Evolutionary conservation across 2,797 vertebrate genomes (phyloP).

Genomic region (Morus bassanus): DNA sequence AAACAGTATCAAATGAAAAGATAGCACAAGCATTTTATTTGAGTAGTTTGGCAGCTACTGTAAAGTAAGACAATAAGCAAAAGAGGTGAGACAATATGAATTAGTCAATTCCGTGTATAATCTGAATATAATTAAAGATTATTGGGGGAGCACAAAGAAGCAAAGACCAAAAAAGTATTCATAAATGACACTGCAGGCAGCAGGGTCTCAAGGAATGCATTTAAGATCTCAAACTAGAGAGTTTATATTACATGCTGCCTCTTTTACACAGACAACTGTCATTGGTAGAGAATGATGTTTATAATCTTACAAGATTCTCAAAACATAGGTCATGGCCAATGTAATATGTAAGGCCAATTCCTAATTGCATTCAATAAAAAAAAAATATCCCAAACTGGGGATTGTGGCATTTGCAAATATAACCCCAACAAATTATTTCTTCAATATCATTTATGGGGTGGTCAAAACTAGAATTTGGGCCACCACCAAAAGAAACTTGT

Average conservation of each 20-base stretch:
- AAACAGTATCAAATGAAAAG: neutral
- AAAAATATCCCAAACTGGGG: neutral
- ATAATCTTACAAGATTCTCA: neutral
- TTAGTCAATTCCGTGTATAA: neutral
- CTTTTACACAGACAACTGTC: neutral
- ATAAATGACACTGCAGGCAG: neutral
- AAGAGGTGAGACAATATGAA: neutral
- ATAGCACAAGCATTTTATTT: neutral
- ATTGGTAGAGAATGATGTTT: neutral
- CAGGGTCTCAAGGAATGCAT: neutral
- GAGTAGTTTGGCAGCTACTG: neutral
- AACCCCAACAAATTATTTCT: neutral
- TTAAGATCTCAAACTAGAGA: neutral
- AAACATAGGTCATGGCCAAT: neutral
- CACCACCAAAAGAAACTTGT: neutral
- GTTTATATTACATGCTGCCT: constrained; percentile 30
- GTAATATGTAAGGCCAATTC: neutral
- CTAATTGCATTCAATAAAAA: neutral
- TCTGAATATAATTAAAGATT: constrained; percentile 11
- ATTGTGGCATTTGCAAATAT: neutral
- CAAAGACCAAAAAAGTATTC: neutral
- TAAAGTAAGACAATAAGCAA: neutral
- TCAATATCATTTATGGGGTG: neutral
- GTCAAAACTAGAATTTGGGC: neutral
- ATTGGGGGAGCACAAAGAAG: neutral